phyloP scores from a whole-genome alignment of 2,797 vertebrate genomes.

The Discoglossus pictus region DNA sequence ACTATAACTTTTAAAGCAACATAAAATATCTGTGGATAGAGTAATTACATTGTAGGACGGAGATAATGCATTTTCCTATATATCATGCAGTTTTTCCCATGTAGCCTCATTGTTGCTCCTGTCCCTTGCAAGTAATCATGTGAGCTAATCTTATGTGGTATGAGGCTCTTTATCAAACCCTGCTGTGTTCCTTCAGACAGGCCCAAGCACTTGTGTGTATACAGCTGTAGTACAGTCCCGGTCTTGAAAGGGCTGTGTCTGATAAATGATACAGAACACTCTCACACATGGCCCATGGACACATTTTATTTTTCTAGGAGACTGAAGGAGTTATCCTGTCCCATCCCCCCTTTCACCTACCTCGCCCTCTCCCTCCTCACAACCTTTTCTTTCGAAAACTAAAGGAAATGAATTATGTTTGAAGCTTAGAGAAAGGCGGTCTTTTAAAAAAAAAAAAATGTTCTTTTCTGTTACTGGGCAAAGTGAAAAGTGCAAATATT shows the following conservation, averaged over 20 bases:
- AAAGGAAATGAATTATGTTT: slow-evolving; percentile 46
- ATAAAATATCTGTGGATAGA: too few species aligned
- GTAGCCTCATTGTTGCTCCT: slow-evolving; percentile 15
- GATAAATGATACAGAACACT: slow-evolving; percentile 12
- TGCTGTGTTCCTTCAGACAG: slow-evolving; percentile 21
- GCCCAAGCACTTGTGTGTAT: slow-evolving; percentile 27
- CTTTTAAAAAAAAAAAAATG: slow-evolving; percentile 13
- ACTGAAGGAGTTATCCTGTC: slow-evolving; percentile 18
- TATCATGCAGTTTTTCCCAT: neutral
- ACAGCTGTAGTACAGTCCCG: slow-evolving; percentile 33
- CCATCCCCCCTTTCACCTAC: slow-evolving; percentile 36
- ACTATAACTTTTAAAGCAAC: too few species aligned
- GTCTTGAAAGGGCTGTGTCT: slow-evolving; percentile 3
- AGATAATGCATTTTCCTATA: too few species aligned
- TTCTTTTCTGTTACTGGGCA: slow-evolving; percentile 16
- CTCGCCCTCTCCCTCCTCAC: slow-evolving; percentile 27
- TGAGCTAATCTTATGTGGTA: slow-evolving; percentile 27
- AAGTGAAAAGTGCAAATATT: slow-evolving; percentile 48
- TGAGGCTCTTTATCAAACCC: slow-evolving; percentile 21
- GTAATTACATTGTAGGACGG: too few species aligned
- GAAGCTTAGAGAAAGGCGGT: slow-evolving; percentile 34
- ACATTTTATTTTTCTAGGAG: slow-evolving; percentile 16
- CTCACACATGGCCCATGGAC: slow-evolving; percentile 11
- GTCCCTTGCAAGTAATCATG: slow-evolving; percentile 5
- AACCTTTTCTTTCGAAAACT: slow-evolving; percentile 28